Conservation (phyloP, 2,113 vertebrate species). For the Xenopus laevis region DNA sequence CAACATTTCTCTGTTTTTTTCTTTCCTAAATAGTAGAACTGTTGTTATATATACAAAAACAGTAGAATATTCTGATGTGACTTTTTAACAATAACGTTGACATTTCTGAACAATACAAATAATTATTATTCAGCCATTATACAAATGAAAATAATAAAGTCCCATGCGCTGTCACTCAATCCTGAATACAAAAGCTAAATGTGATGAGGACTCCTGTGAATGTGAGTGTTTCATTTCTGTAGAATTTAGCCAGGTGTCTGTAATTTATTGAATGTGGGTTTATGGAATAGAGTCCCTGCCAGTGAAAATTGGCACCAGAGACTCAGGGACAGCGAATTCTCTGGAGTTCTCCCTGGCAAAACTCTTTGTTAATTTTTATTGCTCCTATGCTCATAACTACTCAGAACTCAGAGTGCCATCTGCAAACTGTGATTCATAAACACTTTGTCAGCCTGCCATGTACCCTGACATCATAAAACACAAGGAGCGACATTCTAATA, state of each 20-base stretch:
- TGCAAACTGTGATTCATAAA: constrained; percentile 84
- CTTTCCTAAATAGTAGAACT: background rate
- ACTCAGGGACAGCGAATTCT: constrained; percentile 72
- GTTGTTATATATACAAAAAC: background rate
- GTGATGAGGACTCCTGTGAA: constrained; percentile 54
- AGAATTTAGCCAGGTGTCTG: constrained; percentile 57
- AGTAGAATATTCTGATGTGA: background rate
- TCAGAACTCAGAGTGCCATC: constrained; percentile 76
- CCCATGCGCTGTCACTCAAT: constrained; percentile 48
- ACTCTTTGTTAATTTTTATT: constrained; percentile 66
- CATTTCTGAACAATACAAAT: background rate
- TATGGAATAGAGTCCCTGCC: constrained; percentile 65
- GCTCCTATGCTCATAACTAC: constrained; percentile 72
- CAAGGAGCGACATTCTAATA: constrained; percentile 75
- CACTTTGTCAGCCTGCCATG: constrained; percentile 79
- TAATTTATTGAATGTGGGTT: constrained; percentile 67
- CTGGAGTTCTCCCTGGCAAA: constrained; percentile 75
- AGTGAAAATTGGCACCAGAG: constrained; percentile 70
- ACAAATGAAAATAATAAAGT: constrained; percentile 25
- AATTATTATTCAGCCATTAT: background rate
- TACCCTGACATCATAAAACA: constrained; percentile 79
- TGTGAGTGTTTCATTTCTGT: constrained; percentile 50
- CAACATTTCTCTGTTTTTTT: too few relatives aligned
- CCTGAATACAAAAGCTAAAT: constrained; percentile 61
- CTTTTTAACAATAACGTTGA: background rate